phyloP scores from a whole-genome alignment of 1,140 invertebrate species.

The Amyelois transitella region DNA sequence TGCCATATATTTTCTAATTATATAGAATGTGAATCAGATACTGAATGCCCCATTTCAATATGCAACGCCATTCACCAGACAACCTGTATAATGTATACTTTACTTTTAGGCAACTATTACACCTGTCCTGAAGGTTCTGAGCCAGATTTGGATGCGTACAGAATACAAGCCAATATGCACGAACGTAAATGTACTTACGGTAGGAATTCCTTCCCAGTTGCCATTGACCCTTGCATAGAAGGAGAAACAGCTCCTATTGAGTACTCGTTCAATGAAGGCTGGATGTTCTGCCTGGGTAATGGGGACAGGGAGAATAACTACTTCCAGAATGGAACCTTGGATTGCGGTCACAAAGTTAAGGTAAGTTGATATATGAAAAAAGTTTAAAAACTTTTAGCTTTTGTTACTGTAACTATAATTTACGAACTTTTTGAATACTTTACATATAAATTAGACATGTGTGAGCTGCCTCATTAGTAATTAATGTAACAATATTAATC shows the following conservation, averaged over 20 bases:
- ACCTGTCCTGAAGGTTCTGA: constrained; percentile 55
- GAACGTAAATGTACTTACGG: constrained; percentile 60
- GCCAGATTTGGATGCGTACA: constrained; percentile 56
- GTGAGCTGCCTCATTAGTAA: no score
- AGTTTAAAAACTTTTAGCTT: no score
- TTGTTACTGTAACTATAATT: no score
- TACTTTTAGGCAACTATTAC: constrained; percentile 51
- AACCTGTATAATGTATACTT: neutral
- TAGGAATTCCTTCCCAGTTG: constrained; percentile 39
- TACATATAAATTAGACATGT: no score
- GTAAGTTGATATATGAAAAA: constrained; percentile 34
- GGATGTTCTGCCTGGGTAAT: constrained; percentile 67
- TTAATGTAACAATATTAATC: no score
- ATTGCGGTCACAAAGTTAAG: constrained; percentile 66
- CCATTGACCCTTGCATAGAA: constrained; percentile 61
- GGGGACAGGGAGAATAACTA: constrained; percentile 66
- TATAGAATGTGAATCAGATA: no score
- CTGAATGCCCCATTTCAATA: no score
- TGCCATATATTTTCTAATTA: no score
- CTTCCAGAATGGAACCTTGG: constrained; percentile 61
- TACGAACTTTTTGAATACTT: no score
- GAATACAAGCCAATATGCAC: constrained; percentile 63
- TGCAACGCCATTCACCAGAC: no score
- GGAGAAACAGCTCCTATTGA: constrained; percentile 62
- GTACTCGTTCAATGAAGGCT: constrained; percentile 64